These are phyloP conservation scores for Clamator glandarius DNA, from an alignment of 2,797 vertebrate species.

Conservation along the genomic window DNA sequence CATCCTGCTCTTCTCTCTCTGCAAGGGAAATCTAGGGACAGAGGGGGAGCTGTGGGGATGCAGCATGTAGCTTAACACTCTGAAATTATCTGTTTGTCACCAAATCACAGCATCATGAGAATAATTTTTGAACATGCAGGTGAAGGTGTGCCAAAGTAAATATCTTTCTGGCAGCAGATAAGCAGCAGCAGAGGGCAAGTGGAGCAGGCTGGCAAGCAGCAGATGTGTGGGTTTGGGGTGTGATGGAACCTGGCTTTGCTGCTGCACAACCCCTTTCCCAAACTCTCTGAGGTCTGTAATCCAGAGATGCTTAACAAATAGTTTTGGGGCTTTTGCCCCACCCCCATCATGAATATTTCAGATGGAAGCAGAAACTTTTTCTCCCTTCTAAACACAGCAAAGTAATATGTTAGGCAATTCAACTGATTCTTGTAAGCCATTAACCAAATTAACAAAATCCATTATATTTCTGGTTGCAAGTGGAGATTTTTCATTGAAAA, in stretches of 20 bases:
- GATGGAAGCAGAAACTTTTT: neutral
- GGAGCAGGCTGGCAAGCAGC: no score
- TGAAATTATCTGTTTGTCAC: neutral
- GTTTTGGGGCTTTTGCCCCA: rapidly evolving
- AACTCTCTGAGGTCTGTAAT: neutral
- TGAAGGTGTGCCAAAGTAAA: neutral
- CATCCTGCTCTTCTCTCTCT: rapidly evolving
- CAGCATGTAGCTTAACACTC: neutral
- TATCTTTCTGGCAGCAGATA: neutral
- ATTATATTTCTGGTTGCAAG: neutral
- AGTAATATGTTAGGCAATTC: neutral
- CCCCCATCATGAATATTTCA: neutral
- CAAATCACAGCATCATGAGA: neutral
- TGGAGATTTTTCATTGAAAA: neutral
- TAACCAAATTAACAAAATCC: neutral
- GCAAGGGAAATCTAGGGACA: neutral
- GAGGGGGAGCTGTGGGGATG: neutral
- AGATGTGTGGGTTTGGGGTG: neutral
- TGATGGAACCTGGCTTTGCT: neutral
- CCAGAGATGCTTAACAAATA: neutral
- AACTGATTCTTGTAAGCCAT: neutral
- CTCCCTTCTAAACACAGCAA: neutral
- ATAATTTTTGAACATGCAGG: rapidly evolving
- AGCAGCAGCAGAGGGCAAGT: neutral
- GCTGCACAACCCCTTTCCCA: neutral